Evolutionary conservation across 2,888 invertebrate genomes (phyloP), one percentile per base, ranked within the genome.

Genomic region (Amorpha juglandis): DNA sequence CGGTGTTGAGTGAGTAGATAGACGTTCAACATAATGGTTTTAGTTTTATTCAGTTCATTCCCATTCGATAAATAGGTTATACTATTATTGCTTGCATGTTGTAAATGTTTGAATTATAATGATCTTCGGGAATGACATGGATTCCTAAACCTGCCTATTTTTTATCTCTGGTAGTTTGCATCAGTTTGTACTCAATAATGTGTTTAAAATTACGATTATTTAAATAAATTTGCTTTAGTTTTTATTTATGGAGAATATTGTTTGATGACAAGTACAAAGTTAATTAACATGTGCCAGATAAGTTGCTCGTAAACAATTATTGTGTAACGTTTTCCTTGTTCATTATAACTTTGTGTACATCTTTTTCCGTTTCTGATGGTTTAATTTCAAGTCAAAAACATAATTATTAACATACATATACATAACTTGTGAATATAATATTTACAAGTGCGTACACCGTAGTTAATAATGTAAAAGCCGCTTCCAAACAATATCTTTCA

Each of bases 11-110:
- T 69, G 79, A 80, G 81, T 81, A 79, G 75, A 80, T 78, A 76
- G 78, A 80, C 72, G 70, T 74, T 76, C 69, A 76, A 82, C 80
- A 78, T 81, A 83, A 81, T 77, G 75, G 76, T 82, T 84, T 82
- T 81, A 78, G 82, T 81, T 78, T 82, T 81, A 81, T 82, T 76
- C 64, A 65, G 80, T 82, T 76, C 64, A 58, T 65, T 64, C 19
- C 64, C 35, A 58, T 48, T 58, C 35, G 55, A 64, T 55, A 64
- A 64, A 64, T 64, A 64, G 48, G 48, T 35, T n/a, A n/a, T n/a
- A n/a, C n/a, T n/a, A n/a, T n/a, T n/a, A 47, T 58, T 58, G 19
- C 55, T 19, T 33, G 48, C n/a, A 55, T 58, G 9, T 21, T 45
- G 45, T 48, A 64, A 42, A 64, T 45, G 55, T n/a, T 58, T 11